Percentiles rank a stretch among this genome's conserved stretches.
Evolutionary conservation across 2,113 vertebrate genomes (phyloP).

Genomic region (Coreoperca whiteheadi): DNA sequence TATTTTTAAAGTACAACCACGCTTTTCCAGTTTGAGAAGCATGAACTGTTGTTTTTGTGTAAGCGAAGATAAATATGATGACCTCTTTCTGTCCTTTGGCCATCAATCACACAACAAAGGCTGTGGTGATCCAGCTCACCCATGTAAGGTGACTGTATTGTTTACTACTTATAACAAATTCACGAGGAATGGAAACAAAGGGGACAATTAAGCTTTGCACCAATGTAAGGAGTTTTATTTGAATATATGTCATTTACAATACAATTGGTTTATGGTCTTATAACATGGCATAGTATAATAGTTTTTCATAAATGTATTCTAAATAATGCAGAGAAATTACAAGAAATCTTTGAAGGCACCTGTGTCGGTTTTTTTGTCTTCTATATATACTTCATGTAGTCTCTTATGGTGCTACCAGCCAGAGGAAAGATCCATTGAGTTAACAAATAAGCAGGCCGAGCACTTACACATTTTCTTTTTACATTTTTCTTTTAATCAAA

Average conservation of each 20-base stretch:
- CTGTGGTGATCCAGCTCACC: not conserved
- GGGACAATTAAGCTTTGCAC: not conserved
- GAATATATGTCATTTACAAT: not conserved
- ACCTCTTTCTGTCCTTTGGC: not conserved
- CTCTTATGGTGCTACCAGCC: not conserved
- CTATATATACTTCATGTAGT: not conserved
- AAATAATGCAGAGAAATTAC: not conserved
- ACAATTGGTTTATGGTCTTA: not conserved
- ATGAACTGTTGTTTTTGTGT: not conserved
- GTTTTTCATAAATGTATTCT: not conserved
- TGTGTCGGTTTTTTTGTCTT: not conserved
- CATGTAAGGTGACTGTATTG: not conserved
- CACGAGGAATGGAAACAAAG: not conserved
- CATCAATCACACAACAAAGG: not conserved
- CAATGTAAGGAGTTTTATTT: not conserved
- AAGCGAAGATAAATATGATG: not conserved
- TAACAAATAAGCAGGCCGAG: not conserved
- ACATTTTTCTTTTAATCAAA: conserved; percentile 15
- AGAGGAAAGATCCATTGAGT: not conserved
- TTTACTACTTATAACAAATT: not conserved
- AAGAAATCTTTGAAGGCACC: not conserved
- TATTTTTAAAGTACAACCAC: not conserved
- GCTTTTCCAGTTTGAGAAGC: not conserved
- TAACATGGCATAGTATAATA: not conserved
- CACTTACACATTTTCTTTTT: not conserved